Percentiles rank a stretch among this genome's conserved stretches.
phyloP scores from a whole-genome alignment of 2,797 vertebrate genomes.

The Myotis pilosus region DNA sequence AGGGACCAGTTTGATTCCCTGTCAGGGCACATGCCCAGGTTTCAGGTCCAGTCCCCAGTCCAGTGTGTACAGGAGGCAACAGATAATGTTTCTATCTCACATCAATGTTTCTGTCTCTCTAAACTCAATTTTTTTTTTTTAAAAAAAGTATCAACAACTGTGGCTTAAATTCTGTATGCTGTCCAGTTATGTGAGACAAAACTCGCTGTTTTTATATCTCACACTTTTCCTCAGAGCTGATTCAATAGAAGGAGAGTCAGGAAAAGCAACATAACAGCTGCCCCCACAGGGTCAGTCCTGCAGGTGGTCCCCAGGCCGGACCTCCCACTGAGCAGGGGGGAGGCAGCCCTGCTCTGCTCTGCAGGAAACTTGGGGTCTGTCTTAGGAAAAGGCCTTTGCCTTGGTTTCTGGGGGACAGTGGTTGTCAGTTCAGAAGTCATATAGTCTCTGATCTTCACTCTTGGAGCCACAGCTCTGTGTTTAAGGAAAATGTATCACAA shows the following conservation, averaged over 20 bases:
- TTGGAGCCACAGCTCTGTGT: background rate
- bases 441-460: background rate
- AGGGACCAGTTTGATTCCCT: too few relatives aligned
- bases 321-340: background rate
- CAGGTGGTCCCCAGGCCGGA: background rate
- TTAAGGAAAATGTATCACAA: background rate
- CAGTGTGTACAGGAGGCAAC: too few relatives aligned
- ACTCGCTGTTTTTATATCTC: background rate
- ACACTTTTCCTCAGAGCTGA: background rate
- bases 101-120: too few relatives aligned
- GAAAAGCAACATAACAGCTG: background rate
- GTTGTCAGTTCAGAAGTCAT: background rate
- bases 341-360: background rate
- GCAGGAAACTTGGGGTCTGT: background rate
- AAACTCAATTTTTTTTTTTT: too few relatives aligned
- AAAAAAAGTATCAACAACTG: too few relatives aligned
- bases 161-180: background rate
- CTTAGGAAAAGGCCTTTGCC: background rate
- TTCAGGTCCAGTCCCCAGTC: too few relatives aligned
- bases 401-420: background rate
- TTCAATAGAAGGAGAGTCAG: background rate
- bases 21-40: too few relatives aligned
- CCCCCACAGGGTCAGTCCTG: too few relatives aligned
- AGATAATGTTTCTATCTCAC: too few relatives aligned
- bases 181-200: background rate